A percentile compares a stretch with the other conserved stretches of the same genome.
Evolutionary conservation across 1,140 invertebrate species (phyloP).

Genomic region (Ceratosolen solmsi): DNA sequence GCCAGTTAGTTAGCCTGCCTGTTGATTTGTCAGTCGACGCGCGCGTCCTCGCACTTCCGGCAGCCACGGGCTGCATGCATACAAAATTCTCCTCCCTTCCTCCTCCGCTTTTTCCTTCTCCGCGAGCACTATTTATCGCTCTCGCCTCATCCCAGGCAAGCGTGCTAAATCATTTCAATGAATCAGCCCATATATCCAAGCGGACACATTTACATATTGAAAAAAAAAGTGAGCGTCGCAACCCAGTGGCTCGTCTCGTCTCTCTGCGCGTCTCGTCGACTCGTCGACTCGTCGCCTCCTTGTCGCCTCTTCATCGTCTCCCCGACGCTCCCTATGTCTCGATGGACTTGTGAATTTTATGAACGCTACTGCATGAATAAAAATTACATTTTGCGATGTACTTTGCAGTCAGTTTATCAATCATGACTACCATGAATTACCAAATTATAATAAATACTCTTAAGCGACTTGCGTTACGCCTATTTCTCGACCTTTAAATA

Average conservation of each 20-base stretch:
- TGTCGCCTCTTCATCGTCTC: neutral
- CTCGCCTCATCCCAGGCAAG: constrained; percentile 25
- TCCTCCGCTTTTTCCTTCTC: neutral
- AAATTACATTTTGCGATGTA: constrained; percentile 16
- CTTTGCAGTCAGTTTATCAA: constrained; percentile 24
- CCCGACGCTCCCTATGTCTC: neutral
- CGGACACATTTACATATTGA: constrained; percentile 8
- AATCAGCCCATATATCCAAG: constrained; percentile 36
- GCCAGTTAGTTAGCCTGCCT: neutral
- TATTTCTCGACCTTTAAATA: too few relatives aligned
- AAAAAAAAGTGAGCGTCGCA: constrained; percentile 10
- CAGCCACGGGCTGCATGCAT: constrained; percentile 21
- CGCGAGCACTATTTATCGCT: constrained; percentile 7
- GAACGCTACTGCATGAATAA: constrained; percentile 8
- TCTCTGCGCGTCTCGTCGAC: neutral
- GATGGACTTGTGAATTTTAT: neutral
- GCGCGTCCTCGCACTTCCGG: constrained; percentile 53
- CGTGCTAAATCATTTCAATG: constrained; percentile 41
- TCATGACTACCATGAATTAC: neutral
- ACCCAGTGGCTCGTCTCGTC: neutral
- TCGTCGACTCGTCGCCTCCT: neutral
- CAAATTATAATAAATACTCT: neutral
- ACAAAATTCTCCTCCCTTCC: neutral
- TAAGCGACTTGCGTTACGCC: neutral
- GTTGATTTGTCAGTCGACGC: constrained; percentile 31